A percentile compares a stretch with the other conserved stretches of the same genome.
Conservation (phyloP, 2,113 vertebrate genomes). For the Polyodon spathula region DNA sequence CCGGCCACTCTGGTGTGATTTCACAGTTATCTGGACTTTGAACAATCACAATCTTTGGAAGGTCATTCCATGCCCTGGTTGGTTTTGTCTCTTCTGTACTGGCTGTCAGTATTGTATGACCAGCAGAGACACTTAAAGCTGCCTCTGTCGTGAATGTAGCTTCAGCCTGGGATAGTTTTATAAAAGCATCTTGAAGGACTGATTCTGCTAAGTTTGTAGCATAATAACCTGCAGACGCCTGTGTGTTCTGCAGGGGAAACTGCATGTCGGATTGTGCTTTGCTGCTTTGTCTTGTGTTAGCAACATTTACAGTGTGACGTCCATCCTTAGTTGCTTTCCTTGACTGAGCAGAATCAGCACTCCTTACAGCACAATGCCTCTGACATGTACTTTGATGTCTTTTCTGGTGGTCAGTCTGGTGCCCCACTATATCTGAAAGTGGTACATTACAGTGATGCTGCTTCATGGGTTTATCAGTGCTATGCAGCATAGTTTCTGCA, state of each 20-base stretch:
- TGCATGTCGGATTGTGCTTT: constrained; percentile 21
- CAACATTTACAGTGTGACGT: not conserved
- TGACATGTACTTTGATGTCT: not conserved
- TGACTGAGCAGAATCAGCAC: not conserved
- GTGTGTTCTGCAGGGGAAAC: constrained; percentile 18
- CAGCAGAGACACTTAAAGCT: constrained; percentile 53
- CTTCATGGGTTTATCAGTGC: constrained; percentile 20
- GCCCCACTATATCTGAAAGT: constrained; percentile 19
- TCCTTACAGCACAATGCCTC: too few species aligned
- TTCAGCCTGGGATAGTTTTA: constrained; percentile 79
- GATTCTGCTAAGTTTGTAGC: constrained; percentile 87
- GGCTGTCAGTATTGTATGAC: constrained; percentile 33
- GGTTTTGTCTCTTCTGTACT: constrained; percentile 35
- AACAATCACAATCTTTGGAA: constrained; percentile 91
- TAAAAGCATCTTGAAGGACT: constrained; percentile 89
- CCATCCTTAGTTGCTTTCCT: not conserved
- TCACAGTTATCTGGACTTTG: constrained; percentile 86
- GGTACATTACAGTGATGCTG: constrained; percentile 23
- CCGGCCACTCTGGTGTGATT: constrained; percentile 61
- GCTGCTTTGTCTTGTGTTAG: not conserved
- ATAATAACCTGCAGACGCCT: constrained; percentile 68
- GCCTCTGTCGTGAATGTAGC: constrained; percentile 58
- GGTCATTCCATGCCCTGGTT: constrained; percentile 70
- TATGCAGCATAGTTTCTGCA: constrained; percentile 32
- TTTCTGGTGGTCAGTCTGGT: constrained; percentile 18